Percentiles rank a stretch among this genome's conserved stretches.
These are phyloP conservation scores for Drosophila repleta DNA, from an alignment of 1,140 invertebrate genomes.

Conservation along the genomic window DNA sequence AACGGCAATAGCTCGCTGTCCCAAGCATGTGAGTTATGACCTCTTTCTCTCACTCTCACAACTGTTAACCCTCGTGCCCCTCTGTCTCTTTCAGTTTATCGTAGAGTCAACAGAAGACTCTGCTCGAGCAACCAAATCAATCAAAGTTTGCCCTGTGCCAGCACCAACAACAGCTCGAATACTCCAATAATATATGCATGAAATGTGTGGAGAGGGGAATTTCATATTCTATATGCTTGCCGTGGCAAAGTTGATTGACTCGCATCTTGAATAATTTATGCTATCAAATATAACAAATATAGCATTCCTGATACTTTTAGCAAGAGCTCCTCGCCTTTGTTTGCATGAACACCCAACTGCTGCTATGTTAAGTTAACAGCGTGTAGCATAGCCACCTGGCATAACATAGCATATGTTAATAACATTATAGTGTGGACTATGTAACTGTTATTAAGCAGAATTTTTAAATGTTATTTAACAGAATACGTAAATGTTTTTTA, in stretches of 20 bases:
- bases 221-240: neutral
- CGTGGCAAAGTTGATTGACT: neutral
- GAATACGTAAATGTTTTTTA: no score
- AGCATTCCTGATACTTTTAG: neutral
- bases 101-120: constrained; percentile 18
- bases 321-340: neutral
- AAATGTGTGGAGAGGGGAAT: neutral
- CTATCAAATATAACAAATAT: no score
- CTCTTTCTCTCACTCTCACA: neutral
- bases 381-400: no score
- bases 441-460: no score
- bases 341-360: neutral
- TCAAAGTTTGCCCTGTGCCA: constrained; percentile 18
- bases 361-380: no score
- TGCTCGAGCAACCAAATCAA: constrained; percentile 29
- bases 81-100: constrained; percentile 24
- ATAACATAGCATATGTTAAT: no score
- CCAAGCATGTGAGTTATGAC: constrained; percentile 22
- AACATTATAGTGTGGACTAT: no score
- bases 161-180: constrained; percentile 12
- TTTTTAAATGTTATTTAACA: no score
- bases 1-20: constrained; percentile 4
- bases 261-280: constrained; percentile 8
- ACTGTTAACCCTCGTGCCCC: neutral
- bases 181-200: constrained; percentile 1